phyloP scores from a whole-genome alignment of 2,113 vertebrate species.

The Numenius arquata region DNA sequence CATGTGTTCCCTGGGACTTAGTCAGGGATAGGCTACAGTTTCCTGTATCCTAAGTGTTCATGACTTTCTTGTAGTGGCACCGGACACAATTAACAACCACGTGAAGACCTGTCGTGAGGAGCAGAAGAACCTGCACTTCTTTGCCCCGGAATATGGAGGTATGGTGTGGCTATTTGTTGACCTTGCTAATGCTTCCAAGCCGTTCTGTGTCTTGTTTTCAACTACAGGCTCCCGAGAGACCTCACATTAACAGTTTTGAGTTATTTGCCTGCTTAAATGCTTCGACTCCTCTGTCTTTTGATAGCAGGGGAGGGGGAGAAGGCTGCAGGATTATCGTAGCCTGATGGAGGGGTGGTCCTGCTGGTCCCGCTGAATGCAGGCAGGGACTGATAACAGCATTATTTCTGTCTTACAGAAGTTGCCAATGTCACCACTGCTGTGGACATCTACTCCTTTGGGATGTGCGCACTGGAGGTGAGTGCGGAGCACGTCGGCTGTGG shows the following conservation, averaged over 20 bases:
- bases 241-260: background rate
- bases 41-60: background rate
- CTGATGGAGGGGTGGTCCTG: background rate
- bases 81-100: conserved; percentile 98
- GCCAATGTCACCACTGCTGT: conserved; percentile 96
- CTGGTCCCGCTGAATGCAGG: background rate
- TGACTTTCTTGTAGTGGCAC: conserved; percentile 84
- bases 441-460: conserved; percentile 98
- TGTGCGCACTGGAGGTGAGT: conserved; percentile 98
- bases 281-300: background rate
- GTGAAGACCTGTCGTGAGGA: conserved; percentile 99
- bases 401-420: conserved; percentile 76
- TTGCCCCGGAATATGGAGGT: conserved; percentile 98
- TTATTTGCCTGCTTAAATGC: background rate
- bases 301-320: background rate
- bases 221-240: background rate
- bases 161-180: background rate
- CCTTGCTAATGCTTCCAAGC: background rate
- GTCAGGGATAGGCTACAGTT: background rate
- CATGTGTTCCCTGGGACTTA: background rate
- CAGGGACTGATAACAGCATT: background rate
- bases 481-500: background rate
- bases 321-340: background rate
- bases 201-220: background rate
- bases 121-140: conserved; percentile 98